Conservation (phyloP, 2,797 vertebrate genomes). For the Merluccius polli region DNA sequence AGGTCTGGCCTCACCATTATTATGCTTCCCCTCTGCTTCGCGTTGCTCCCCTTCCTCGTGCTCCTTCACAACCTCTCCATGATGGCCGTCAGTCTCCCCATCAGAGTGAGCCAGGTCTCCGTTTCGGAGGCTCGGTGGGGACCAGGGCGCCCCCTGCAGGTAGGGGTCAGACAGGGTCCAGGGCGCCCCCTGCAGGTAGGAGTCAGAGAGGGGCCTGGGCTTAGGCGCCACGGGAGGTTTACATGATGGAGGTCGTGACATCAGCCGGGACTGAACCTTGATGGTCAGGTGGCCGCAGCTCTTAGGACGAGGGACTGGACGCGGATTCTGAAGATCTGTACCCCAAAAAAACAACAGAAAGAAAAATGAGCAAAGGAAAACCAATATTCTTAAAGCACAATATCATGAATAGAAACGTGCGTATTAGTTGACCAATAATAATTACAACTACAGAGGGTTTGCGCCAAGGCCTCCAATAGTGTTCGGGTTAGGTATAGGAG, state of each 20-base stretch:
- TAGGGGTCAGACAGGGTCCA: conserved; percentile 66
- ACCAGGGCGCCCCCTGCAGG: conserved; percentile 61
- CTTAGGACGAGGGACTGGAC: conserved; percentile 84
- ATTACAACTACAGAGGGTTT: neutral
- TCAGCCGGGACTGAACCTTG: conserved; percentile 81
- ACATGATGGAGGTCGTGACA: conserved; percentile 72
- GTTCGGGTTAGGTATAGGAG: too few species aligned
- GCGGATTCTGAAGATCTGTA: conserved; percentile 84
- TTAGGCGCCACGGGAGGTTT: conserved; percentile 93
- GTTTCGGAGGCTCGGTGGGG: conserved; percentile 76
- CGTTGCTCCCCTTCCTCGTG: conserved; percentile 48
- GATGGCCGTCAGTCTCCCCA: conserved; percentile 57
- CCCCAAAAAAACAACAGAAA: neutral
- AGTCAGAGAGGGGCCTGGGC: conserved; percentile 74
- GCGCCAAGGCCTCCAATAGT: neutral
- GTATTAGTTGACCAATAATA: neutral
- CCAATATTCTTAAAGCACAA: neutral
- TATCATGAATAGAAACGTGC: neutral
- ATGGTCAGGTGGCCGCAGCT: conserved; percentile 76
- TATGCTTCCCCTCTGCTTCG: conserved; percentile 33
- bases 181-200: conserved; percentile 61
- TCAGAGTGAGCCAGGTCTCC: conserved; percentile 75
- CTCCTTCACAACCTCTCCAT: conserved; percentile 47
- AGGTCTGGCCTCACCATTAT: conserved; percentile 7
- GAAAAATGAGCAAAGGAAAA: neutral